Evolutionary conservation across 1,140 invertebrate species (phyloP).

Genomic region (Ceratina australensis): DNA sequence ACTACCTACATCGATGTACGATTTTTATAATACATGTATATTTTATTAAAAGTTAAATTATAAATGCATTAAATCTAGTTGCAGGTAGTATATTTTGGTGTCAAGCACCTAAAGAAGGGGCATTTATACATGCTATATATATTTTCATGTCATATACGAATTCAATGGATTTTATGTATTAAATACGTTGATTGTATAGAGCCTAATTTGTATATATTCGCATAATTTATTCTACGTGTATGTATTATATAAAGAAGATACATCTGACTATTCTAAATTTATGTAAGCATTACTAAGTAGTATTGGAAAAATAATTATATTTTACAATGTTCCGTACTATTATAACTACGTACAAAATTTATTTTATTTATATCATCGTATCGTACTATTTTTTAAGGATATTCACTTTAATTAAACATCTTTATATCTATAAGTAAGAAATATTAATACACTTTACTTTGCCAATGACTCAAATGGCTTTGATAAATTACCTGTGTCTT

Average conservation of each 20-base stretch:
- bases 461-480: not conserved
- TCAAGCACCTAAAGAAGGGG: slow-evolving; percentile 47
- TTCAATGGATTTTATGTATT: slow-evolving; percentile 46
- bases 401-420: no score
- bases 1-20: slow-evolving; percentile 22
- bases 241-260: slow-evolving; percentile 44
- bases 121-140: slow-evolving; percentile 46
- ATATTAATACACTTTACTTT: not conserved
- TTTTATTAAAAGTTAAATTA: slow-evolving; percentile 18
- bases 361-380: not conserved
- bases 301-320: not conserved
- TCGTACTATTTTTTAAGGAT: not conserved
- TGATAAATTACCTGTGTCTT: no score
- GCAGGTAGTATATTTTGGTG: slow-evolving; percentile 48
- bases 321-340: not conserved
- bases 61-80: slow-evolving; percentile 41
- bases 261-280: slow-evolving; percentile 18
- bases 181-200: slow-evolving; percentile 41
- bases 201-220: slow-evolving; percentile 57
- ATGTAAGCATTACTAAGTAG: slow-evolving; percentile 3
- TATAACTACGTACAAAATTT: slow-evolving; percentile 2
- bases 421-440: no score
- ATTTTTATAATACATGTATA: slow-evolving; percentile 27
- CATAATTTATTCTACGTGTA: slow-evolving; percentile 55
- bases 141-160: slow-evolving; percentile 37